These are phyloP conservation scores for Pristionchus mayeri DNA, from an alignment of 2,888 invertebrate genomes.

Conservation along the genomic window DNA sequence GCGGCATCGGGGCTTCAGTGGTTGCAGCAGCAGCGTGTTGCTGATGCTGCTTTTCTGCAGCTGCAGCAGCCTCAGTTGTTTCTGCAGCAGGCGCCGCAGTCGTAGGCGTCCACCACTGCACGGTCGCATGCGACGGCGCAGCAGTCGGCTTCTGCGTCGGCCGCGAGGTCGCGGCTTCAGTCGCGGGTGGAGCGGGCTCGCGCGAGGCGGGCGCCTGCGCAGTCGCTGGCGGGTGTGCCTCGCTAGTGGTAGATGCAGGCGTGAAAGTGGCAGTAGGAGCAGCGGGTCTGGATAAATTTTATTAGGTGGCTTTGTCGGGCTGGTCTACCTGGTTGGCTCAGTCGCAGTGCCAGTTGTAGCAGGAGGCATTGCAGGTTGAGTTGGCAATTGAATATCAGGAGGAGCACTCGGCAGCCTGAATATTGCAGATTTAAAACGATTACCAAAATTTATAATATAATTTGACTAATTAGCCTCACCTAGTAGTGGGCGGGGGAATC, in stretches of 20 bases:
- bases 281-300: too few relatives aligned
- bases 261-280: neutral
- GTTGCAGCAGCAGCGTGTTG: neutral
- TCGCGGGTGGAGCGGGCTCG: neutral
- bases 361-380: neutral
- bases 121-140: slow-evolving; percentile 5
- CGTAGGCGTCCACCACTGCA: slow-evolving; percentile 39
- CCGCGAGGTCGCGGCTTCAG: neutral
- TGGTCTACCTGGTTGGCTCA: neutral
- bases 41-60: too few relatives aligned
- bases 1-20: neutral
- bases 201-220: too few relatives aligned
- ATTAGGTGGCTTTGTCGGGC: too few relatives aligned
- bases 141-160: neutral
- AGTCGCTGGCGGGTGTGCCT: neutral
- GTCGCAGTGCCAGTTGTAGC: neutral
- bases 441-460: too few relatives aligned
- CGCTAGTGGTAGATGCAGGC: too few relatives aligned
- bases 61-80: neutral
- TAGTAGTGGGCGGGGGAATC: too few relatives aligned
- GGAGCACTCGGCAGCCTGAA: neutral
- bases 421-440: too few relatives aligned
- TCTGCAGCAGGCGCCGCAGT: slow-evolving; percentile 5
- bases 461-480: too few relatives aligned
- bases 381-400: neutral